phyloP scores from a whole-genome alignment of 2,888 invertebrate species.

The Andrena bicolor region DNA sequence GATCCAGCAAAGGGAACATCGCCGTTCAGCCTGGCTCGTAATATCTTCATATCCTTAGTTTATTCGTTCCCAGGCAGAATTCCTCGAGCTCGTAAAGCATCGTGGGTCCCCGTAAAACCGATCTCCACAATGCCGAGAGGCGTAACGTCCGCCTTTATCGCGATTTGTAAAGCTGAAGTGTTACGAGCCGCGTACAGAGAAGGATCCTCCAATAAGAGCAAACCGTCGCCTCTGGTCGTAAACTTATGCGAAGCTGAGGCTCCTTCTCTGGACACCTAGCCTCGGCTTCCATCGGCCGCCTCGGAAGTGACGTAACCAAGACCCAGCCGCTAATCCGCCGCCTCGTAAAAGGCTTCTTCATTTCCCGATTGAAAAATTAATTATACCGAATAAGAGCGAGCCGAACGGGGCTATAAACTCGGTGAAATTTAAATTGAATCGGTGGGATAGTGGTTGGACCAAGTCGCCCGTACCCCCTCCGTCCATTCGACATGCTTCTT shows the following conservation, averaged over 20 bases:
- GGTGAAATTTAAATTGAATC: conserved; percentile 73
- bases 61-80: conserved; percentile 41
- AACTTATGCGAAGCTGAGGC: conserved; percentile 75
- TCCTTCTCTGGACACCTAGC: conserved; percentile 46
- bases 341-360: conserved; percentile 72
- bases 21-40: conserved; percentile 35
- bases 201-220: conserved; percentile 76
- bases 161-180: conserved; percentile 72
- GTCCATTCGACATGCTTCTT: conserved; percentile 41
- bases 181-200: conserved; percentile 69
- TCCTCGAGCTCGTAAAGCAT: conserved; percentile 66
- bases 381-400: conserved; percentile 70
- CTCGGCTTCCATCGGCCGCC: conserved; percentile 58
- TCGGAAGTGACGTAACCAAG: conserved; percentile 67
- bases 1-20: not conserved
- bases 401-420: conserved; percentile 68
- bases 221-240: conserved; percentile 76
- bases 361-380: conserved; percentile 75
- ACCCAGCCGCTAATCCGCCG: conserved; percentile 68
- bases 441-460: conserved; percentile 26
- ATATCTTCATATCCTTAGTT: conserved; percentile 67
- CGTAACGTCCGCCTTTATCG: conserved; percentile 72
- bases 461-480: conserved; percentile 16
- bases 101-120: conserved; percentile 66
- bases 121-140: conserved; percentile 64